Percentiles rank a stretch among this genome's conserved stretches.
phyloP scores from a whole-genome alignment of 1,140 invertebrate genomes.

The Pantala flavescens region DNA sequence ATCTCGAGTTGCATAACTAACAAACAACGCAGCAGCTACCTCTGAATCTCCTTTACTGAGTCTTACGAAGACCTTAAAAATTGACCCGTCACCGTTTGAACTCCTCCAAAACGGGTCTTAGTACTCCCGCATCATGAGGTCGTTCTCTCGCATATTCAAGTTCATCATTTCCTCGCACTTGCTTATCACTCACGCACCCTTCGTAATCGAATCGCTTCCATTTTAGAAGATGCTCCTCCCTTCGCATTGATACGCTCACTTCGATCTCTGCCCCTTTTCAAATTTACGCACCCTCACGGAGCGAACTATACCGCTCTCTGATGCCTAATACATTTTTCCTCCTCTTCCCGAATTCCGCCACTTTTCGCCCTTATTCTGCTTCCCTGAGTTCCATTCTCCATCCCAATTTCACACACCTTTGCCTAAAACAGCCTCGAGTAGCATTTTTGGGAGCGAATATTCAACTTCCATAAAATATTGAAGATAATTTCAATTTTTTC shows the following conservation, averaged over 20 bases:
- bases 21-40: no score
- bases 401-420: no score
- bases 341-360: no score
- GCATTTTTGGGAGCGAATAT: no score
- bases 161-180: not conserved
- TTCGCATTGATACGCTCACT: not conserved
- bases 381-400: no score
- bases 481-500: no score
- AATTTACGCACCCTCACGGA: conserved; percentile 1
- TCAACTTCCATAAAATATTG: no score
- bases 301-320: not conserved
- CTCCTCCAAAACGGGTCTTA: not conserved
- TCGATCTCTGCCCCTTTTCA: conserved; percentile 20
- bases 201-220: not conserved
- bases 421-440: no score
- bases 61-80: not conserved
- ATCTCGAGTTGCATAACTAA: no score
- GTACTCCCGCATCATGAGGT: not conserved
- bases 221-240: no score
- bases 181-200: not conserved
- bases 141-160: not conserved
- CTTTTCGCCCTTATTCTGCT: no score
- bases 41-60: no score
- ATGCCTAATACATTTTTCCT: not conserved
- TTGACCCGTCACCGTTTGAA: not conserved